Conservation (phyloP, 2,797 vertebrate species). For the Oryzias dopingdopingensis region DNA sequence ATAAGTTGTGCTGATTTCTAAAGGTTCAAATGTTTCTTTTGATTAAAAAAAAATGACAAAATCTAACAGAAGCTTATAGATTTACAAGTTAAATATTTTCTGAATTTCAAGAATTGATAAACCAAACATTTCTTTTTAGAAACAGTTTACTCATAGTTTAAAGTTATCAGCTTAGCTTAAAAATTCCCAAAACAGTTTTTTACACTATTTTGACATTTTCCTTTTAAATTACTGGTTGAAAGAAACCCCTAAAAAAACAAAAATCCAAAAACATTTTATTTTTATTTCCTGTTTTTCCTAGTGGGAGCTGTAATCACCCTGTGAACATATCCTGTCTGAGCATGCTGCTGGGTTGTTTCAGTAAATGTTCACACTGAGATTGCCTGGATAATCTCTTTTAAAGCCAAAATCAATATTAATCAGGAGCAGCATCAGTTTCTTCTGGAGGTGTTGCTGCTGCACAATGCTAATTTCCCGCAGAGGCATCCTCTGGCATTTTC, state of each 20-base stretch:
- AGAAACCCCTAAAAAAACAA: conserved; percentile 4
- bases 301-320: conserved; percentile 5
- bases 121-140: too few species aligned
- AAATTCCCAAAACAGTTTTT: neutral
- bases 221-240: neutral
- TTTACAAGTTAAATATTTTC: too few species aligned
- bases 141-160: too few species aligned
- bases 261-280: conserved; percentile 3
- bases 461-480: conserved; percentile 11
- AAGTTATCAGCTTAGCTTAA: too few species aligned
- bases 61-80: too few species aligned
- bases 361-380: conserved; percentile 4
- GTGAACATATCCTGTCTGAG: conserved; percentile 11
- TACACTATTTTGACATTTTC: neutral
- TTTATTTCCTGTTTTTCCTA: conserved; percentile 6
- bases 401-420: conserved; percentile 28
- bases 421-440: conserved; percentile 9
- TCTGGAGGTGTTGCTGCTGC: conserved; percentile 1
- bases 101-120: too few species aligned
- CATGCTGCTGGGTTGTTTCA: conserved; percentile 4
- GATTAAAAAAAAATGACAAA: too few species aligned
- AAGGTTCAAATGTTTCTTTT: too few species aligned
- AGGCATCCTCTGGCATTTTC: conserved; percentile 15
- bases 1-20: too few species aligned
- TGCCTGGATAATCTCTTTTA: conserved; percentile 17